Percentiles rank a stretch among this genome's conserved stretches.
Conservation (phyloP, 1,140 invertebrate species). For the Magallana ariakensis region DNA sequence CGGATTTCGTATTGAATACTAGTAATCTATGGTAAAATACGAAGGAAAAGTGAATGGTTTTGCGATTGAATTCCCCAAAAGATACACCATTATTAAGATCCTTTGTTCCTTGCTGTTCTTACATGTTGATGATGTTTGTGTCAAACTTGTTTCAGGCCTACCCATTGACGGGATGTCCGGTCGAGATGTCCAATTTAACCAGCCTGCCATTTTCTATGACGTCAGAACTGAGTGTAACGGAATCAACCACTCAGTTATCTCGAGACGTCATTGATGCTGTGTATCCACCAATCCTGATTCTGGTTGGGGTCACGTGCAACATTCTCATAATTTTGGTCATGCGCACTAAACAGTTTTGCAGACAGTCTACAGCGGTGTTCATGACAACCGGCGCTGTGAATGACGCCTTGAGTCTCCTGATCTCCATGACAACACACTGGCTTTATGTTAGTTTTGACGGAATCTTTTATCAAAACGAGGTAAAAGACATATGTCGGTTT, state of each 20-base stretch:
- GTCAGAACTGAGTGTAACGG: background rate
- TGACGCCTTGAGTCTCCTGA: conserved; percentile 62
- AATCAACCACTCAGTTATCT: background rate
- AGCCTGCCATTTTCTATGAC: background rate
- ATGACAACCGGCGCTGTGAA: conserved; percentile 67
- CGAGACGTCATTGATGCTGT: conserved; percentile 44
- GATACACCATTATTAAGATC: too few relatives aligned
- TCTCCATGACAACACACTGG: conserved; percentile 70
- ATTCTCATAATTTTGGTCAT: conserved; percentile 65
- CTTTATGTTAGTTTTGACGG: conserved; percentile 67
- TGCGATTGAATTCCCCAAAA: too few relatives aligned
- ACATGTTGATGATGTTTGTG: too few relatives aligned
- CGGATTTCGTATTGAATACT: too few relatives aligned
- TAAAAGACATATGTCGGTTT: conserved; percentile 68
- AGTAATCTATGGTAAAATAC: too few relatives aligned
- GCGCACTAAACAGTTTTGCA: conserved; percentile 68
- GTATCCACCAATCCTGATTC: conserved; percentile 66
- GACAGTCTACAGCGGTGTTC: conserved; percentile 67
- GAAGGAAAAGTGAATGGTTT: too few relatives aligned
- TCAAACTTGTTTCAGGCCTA: too few relatives aligned
- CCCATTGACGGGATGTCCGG: too few relatives aligned
- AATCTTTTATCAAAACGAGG: conserved; percentile 54
- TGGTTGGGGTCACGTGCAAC: conserved; percentile 65
- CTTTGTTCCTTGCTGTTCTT: too few relatives aligned
- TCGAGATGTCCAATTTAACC: background rate